Evolutionary conservation across 2,888 invertebrate genomes (phyloP).

Genomic region (Pyrrhosoma nymphula): DNA sequence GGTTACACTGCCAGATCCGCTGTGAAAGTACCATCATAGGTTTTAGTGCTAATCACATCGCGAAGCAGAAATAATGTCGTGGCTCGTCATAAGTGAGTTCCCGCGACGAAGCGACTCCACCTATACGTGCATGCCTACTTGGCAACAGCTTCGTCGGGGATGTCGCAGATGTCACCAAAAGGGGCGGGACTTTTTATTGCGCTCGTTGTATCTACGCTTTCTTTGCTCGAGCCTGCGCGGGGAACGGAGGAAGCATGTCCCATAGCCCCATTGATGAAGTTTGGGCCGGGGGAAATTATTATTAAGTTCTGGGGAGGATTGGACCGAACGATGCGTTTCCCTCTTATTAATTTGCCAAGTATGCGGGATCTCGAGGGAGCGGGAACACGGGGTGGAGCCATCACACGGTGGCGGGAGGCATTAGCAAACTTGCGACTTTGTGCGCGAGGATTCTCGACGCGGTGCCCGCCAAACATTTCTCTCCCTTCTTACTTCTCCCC

Average conservation of each 20-base stretch:
- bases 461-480: background rate
- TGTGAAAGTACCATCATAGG: too few relatives aligned
- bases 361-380: background rate
- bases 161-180: background rate
- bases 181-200: background rate
- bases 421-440: background rate
- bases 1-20: too few relatives aligned
- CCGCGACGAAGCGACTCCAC: too few relatives aligned
- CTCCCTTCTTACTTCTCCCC: background rate
- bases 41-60: too few relatives aligned
- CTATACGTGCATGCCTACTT: too few relatives aligned
- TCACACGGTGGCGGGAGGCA: background rate
- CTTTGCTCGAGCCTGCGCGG: background rate
- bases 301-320: background rate
- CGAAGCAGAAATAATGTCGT: too few relatives aligned
- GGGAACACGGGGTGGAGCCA: background rate
- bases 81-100: too few relatives aligned
- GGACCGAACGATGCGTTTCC: background rate
- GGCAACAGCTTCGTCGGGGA: background rate
- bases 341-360: slow-evolving; percentile 36
- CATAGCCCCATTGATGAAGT: background rate
- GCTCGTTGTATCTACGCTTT: background rate
- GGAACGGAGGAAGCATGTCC: background rate
- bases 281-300: slow-evolving; percentile 4
- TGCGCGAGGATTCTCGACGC: background rate